phyloP scores from a whole-genome alignment of 2,888 invertebrate species.

The Tenthredo livida region DNA sequence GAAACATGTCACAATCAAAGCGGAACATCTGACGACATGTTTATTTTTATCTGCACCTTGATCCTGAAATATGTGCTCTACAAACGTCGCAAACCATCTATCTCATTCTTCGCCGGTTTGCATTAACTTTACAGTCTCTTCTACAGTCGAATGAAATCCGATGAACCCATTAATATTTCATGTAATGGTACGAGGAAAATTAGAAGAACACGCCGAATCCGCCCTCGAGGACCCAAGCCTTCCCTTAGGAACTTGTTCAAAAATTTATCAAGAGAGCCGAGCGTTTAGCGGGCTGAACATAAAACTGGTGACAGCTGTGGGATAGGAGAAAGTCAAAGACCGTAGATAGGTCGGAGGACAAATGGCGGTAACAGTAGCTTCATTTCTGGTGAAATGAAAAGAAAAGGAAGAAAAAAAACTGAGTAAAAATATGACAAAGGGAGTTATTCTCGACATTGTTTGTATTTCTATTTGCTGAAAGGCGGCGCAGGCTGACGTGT shows the following conservation, averaged over 20 bases:
- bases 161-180: not conserved
- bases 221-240: not conserved
- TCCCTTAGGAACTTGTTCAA: not conserved
- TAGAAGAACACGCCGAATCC: not conserved
- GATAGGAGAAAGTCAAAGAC: not conserved
- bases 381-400: not conserved
- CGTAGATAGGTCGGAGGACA: not conserved
- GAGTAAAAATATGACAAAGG: not conserved
- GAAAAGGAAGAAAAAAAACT: not conserved
- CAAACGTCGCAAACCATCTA: no score
- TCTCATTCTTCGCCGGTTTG: not conserved
- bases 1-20: no score
- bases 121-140: not conserved
- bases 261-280: slow-evolving; percentile 17
- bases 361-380: not conserved
- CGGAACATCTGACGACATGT: no score
- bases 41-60: no score
- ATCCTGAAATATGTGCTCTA: no score
- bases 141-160: not conserved
- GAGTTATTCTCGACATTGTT: not conserved
- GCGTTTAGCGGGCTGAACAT: not conserved
- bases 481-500: slow-evolving; percentile 24
- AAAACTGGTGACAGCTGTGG: slow-evolving; percentile 25
- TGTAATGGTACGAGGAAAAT: not conserved
- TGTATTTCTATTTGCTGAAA: slow-evolving; percentile 16